Evolutionary conservation across 2,113 vertebrate genomes (phyloP), one percentile per base, ranked within the genome.

Genomic region (Centropus bengalensis): DNA sequence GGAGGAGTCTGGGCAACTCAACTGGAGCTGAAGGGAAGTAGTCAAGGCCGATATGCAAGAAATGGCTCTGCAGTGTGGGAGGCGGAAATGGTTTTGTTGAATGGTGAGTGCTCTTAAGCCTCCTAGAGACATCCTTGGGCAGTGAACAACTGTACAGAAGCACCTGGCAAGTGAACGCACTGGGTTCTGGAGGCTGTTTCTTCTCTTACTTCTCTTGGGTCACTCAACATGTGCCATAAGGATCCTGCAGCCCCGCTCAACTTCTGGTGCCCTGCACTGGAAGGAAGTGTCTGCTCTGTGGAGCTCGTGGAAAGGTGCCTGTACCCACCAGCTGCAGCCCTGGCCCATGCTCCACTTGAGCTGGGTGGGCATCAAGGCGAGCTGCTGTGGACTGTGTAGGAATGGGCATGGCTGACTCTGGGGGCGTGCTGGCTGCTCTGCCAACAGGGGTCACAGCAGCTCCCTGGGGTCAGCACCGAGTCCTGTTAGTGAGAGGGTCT

Each of bases 211-310:
- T 87, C 20, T 38, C 17, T 12, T 21, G 10, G 28, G 49, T 27
- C 28, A 20, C 49, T 44, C 51, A 9, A 14, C 4, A 0, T 9
- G 49, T 27, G 44, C 73, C n/a, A 0, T 10, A 12, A 38, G 54
- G 47, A 6, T 36, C 20, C 82, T 14, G 77, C 84, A 84, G 63
- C 51, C 45, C 40, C 1, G 5, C 63, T 80, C 52, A 2, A 2
- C 58, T 2, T 2, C 0, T 6, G 54, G 2, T 1, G 2, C 21
- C 42, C 22, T 17, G 66, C 0, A 0, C 55, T 52, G 40, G 36
- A 24, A 36, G 30, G 82, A n/a, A 28, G 69, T 0, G 2, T 0
- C 47, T 42, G 69, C 44, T 30, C 18, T 26, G 63, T 49, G 79
- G 78, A 33, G 77, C 33, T 20, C 62, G 47, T 71, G 85, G 85